Conservation (phyloP, 2,888 invertebrate genomes). For the Luffia ferchaultella region DNA sequence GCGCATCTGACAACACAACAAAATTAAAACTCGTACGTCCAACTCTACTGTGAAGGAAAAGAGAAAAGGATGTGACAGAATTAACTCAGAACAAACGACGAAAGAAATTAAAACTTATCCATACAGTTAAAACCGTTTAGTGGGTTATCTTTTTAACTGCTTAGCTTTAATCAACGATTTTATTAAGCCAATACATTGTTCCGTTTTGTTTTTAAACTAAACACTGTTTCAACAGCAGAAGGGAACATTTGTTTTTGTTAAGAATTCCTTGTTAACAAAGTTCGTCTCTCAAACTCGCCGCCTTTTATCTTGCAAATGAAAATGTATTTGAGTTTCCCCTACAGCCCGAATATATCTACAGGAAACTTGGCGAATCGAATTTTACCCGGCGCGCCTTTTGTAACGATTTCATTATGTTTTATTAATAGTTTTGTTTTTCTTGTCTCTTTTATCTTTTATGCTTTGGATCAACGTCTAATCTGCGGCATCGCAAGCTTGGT, state of each 20-base stretch:
- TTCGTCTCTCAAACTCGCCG: background rate
- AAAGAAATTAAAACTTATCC: too few relatives aligned
- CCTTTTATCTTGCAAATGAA: background rate
- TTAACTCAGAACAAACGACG: too few relatives aligned
- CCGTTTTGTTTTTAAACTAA: background rate
- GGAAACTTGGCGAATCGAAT: background rate
- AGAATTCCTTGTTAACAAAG: background rate
- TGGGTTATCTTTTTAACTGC: too few relatives aligned
- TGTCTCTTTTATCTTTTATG: background rate
- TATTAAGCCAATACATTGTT: too few relatives aligned
- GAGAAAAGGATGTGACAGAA: too few relatives aligned
- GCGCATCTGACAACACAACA: too few relatives aligned
- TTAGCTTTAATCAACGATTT: too few relatives aligned
- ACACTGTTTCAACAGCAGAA: background rate
- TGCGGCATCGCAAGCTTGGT: background rate
- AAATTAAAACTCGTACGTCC: too few relatives aligned
- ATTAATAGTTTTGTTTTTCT: background rate
- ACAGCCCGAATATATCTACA: background rate
- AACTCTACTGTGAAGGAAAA: too few relatives aligned
- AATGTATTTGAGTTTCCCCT: background rate
- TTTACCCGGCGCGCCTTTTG: background rate
- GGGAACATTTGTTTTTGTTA: background rate
- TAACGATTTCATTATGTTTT: background rate
- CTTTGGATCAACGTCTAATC: background rate
- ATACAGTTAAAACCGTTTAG: too few relatives aligned